phyloP scores from a whole-genome alignment of 2,888 invertebrate genomes.

The Metellina segmentata region DNA sequence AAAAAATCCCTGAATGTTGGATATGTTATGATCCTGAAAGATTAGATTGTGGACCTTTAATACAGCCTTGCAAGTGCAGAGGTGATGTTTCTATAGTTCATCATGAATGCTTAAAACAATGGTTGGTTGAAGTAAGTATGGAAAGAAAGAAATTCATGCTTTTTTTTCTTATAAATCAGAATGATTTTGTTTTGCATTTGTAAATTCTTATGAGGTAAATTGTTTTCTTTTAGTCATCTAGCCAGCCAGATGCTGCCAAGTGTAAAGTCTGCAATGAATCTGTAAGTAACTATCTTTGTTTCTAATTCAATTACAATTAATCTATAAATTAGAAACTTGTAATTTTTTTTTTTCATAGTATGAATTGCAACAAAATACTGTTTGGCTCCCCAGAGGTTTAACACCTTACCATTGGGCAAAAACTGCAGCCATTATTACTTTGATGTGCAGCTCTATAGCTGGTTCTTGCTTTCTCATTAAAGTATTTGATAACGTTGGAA shows the following conservation, averaged over 20 bases:
- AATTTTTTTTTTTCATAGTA: conserved; percentile 63
- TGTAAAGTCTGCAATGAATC: conserved; percentile 91
- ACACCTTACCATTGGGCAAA: conserved; percentile 92
- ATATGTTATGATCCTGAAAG: conserved; percentile 94
- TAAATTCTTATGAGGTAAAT: not conserved
- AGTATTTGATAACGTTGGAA: conserved; percentile 88
- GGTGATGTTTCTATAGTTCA: conserved; percentile 96
- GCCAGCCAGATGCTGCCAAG: conserved; percentile 85
- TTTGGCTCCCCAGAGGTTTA: conserved; percentile 81
- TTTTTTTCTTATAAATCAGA: not conserved
- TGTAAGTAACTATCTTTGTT: conserved; percentile 50
- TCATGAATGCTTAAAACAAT: conserved; percentile 93
- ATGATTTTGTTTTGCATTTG: too few relatives aligned
- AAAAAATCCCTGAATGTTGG: conserved; percentile 88
- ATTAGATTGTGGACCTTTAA: conserved; percentile 88
- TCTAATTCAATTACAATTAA: not conserved
- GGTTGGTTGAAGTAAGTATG: conserved; percentile 90
- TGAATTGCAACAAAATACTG: conserved; percentile 76
- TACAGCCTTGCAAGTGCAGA: conserved; percentile 93
- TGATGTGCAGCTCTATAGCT: conserved; percentile 89
- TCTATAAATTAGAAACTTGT: not conserved
- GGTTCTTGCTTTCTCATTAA: conserved; percentile 91
- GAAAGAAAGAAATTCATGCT: not conserved
- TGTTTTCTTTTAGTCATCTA: conserved; percentile 68
- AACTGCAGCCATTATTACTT: conserved; percentile 89